Evolutionary conservation across 2,888 invertebrate genomes (phyloP).

Genomic region (Ditula angustiorana): DNA sequence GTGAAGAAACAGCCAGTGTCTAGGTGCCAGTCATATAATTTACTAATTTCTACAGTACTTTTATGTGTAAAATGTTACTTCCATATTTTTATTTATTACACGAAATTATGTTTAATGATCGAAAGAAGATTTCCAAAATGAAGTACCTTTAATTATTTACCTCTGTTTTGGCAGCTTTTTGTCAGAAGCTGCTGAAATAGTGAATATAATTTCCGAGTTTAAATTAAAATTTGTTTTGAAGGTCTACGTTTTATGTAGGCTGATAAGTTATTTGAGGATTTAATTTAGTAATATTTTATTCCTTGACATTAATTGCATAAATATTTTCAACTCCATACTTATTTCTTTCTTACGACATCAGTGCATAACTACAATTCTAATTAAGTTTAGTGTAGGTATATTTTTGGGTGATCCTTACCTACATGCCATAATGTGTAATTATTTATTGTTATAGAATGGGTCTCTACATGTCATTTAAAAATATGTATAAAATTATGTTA

Average conservation of each 20-base stretch:
- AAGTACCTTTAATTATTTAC: conserved; percentile 20
- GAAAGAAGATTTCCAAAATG: conserved; percentile 20
- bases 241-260: conserved; percentile 83
- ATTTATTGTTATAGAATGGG: conserved; percentile 33
- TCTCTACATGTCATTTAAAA: conserved; percentile 12
- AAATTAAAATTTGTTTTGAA: conserved; percentile 24
- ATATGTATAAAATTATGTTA: conserved; percentile 13
- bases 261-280: conserved; percentile 73
- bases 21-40: conserved; percentile 35
- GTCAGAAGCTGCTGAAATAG: conserved; percentile 34
- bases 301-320: conserved; percentile 31
- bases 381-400: conserved; percentile 33
- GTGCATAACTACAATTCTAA: conserved; percentile 45
- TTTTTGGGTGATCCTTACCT: conserved; percentile 22
- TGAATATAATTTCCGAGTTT: conserved; percentile 27
- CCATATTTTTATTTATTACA: conserved; percentile 31
- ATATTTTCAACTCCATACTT: conserved; percentile 40
- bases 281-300: conserved; percentile 53
- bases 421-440: conserved; percentile 34
- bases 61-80: conserved; percentile 30
- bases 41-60: conserved; percentile 31
- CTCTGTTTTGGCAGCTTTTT: conserved; percentile 40
- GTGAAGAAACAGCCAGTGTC: conserved; percentile 10
- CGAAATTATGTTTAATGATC: conserved; percentile 26
- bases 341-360: conserved; percentile 46